phyloP scores from a whole-genome alignment of 2,888 invertebrate genomes.

The Empis stercorea region DNA sequence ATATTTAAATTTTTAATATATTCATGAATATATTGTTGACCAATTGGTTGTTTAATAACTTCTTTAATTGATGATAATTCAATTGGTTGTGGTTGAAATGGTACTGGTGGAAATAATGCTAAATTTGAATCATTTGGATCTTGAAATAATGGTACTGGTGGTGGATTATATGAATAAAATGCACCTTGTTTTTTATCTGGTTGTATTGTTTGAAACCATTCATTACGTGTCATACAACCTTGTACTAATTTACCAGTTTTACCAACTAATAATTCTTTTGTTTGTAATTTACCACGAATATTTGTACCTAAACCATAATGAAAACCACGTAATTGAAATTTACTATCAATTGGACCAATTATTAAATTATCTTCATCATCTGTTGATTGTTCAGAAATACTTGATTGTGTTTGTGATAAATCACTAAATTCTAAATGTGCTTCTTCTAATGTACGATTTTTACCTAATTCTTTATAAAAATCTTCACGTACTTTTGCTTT shows the following conservation, averaged over 20 bases:
- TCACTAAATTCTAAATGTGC: slow-evolving; percentile 21
- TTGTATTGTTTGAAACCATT: slow-evolving; percentile 29
- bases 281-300: slow-evolving; percentile 26
- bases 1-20: slow-evolving; percentile 22
- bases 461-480: slow-evolving; percentile 21
- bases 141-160: slow-evolving; percentile 18
- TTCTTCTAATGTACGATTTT: slow-evolving; percentile 19
- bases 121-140: slow-evolving; percentile 26
- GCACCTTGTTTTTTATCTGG: slow-evolving; percentile 22
- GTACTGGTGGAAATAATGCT: slow-evolving; percentile 21
- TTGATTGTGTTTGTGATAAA: slow-evolving; percentile 9
- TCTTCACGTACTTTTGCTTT: slow-evolving; percentile 21
- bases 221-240: slow-evolving; percentile 26
- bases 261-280: slow-evolving; percentile 13
- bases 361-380: slow-evolving; percentile 28
- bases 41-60: slow-evolving; percentile 18
- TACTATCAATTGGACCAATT: slow-evolving; percentile 25
- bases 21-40: slow-evolving; percentile 21
- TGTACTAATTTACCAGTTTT: slow-evolving; percentile 4
- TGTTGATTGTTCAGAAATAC: slow-evolving; percentile 25
- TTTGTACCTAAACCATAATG: slow-evolving; percentile 27
- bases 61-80: neutral
- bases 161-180: slow-evolving; percentile 20
- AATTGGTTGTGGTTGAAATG: neutral
- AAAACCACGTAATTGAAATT: slow-evolving; percentile 29